Base-by-base conservation (phyloP, 2,113 vertebrate species). In the Petroica traversi region DNA sequence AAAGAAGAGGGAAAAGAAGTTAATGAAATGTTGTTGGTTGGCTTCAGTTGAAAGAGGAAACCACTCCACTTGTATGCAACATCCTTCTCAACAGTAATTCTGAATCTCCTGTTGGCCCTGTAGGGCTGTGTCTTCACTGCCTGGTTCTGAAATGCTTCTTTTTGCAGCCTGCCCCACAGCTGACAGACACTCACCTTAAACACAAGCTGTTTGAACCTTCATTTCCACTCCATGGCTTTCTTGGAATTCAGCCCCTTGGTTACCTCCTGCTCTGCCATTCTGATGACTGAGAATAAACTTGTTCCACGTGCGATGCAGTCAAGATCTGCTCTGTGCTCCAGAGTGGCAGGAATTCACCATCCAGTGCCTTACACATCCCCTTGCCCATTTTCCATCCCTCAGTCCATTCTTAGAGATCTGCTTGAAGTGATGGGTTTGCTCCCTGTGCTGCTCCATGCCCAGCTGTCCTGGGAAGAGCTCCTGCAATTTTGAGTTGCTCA, bases 31-130 rank as follows among this genome's bases (percentile, higher is more conserved):
- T 41, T 4, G 3, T 85, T 20, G 2, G 75, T 94, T 92, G 86
- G 51, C 83, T 90, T 94, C 85, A 4, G 95, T 94, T 96, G 94
- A 66, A 77, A 89, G 84, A 94, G 94, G 91, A 97, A 97, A 93
- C 92, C 88, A 66, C 85, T 73, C 28, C 46, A 38, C 71, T 88
- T 58, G 55, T 64, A 69, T 58, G 94, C 95, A 97, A 97, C 67
- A 95, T 88, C 96, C 91, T 96, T 91, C 79, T 63, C 59, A 92
- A 92, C 83, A 88, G 91, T 19, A 69, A 64, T 29, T 94, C 46
- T 71, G 88, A 86, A 88, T 18, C 33, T 31, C 9, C 62, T 49
- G 63, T 17, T 62, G 66, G 63, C 54, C 23, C 29, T 52, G 64
- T 13, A 14, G 40, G 52, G 22, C 40, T 78, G 23, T 82, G 33